Conservation (phyloP, 2,797 vertebrate genomes). For the Borostomias antarcticus region DNA sequence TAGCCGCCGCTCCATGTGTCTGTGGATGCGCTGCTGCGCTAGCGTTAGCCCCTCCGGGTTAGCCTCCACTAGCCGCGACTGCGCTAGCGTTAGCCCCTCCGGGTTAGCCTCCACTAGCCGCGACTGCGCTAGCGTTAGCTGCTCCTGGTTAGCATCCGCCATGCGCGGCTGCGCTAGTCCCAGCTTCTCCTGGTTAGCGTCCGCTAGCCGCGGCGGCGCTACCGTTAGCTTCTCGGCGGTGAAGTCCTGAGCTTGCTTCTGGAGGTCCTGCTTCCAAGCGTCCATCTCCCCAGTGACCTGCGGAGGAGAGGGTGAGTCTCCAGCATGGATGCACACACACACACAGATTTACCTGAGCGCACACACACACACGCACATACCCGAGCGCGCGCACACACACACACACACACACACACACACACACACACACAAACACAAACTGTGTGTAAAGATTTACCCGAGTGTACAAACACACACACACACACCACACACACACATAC, state of each 20-base stretch:
- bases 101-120: slow-evolving; percentile 65
- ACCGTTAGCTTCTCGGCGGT: slow-evolving; percentile 87
- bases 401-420: background rate
- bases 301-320: background rate
- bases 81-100: slow-evolving; percentile 87
- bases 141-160: slow-evolving; percentile 77
- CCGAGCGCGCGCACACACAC: background rate
- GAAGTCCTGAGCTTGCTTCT: slow-evolving; percentile 93
- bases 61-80: slow-evolving; percentile 77
- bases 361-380: background rate
- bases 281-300: slow-evolving; percentile 95
- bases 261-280: slow-evolving; percentile 95
- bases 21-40: slow-evolving; percentile 94
- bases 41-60: slow-evolving; percentile 89
- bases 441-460: background rate
- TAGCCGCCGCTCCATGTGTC: slow-evolving; percentile 91
- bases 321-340: background rate
- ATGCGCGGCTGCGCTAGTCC: slow-evolving; percentile 87
- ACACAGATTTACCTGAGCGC: background rate
- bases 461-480: too few species aligned
- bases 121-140: slow-evolving; percentile 84
- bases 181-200: slow-evolving; percentile 85
- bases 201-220: slow-evolving; percentile 82
- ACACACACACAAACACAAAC: background rate
- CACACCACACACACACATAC: slow-evolving; percentile 5